A percentile compares a stretch with the other conserved stretches of the same genome.
These are phyloP conservation scores for Botia kubotai DNA, from an alignment of 2,797 vertebrate species.

Conservation along the genomic window DNA sequence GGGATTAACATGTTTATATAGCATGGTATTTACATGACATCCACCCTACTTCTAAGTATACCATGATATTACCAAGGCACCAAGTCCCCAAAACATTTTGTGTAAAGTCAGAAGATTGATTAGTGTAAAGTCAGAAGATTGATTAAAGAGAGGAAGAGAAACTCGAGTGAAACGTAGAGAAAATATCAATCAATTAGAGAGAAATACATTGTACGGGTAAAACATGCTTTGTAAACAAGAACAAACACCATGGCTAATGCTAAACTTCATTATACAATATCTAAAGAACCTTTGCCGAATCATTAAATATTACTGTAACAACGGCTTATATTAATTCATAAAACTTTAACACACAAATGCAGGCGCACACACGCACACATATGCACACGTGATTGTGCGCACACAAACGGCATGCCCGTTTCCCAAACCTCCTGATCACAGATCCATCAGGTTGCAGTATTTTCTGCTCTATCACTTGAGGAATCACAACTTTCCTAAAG, in stretches of 20 bases:
- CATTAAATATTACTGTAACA: no score
- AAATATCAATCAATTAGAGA: not conserved
- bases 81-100: no score
- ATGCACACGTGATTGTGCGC: not conserved
- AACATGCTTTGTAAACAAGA: slow-evolving; percentile 18
- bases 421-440: slow-evolving; percentile 89
- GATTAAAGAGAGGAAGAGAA: not conserved
- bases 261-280: not conserved
- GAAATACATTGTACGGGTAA: not conserved
- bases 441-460: slow-evolving; percentile 86
- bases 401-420: slow-evolving; percentile 35
- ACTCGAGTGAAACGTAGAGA: not conserved
- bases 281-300: not conserved
- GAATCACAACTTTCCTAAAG: slow-evolving; percentile 77
- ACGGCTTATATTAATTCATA: not conserved
- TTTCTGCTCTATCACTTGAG: slow-evolving; percentile 85
- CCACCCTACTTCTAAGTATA: not conserved
- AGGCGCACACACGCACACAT: not conserved
- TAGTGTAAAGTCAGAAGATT: not conserved
- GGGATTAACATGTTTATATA: not conserved
- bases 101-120: not conserved
- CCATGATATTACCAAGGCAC: not conserved
- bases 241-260: not conserved
- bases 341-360: not conserved
- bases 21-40: not conserved